Evolutionary conservation across 1,140 invertebrate genomes (phyloP).

Genomic region (Trichonephila inaurata): DNA sequence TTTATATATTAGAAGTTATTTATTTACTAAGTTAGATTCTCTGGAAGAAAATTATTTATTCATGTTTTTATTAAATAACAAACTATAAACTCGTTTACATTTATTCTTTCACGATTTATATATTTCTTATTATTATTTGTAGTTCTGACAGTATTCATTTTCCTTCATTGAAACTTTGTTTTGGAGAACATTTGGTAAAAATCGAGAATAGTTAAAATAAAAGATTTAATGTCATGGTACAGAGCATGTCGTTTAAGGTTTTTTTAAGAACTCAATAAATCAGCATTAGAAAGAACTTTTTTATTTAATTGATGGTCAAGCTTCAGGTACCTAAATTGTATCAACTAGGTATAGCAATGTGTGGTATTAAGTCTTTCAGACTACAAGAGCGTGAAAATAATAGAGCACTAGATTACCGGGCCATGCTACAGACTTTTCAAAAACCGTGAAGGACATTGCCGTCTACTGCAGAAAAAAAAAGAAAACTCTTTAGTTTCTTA

Average conservation of each 20-base stretch:
- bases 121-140: too few species aligned
- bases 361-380: not conserved
- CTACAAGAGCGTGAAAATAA: constrained; percentile 62
- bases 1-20: too few species aligned
- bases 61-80: too few species aligned
- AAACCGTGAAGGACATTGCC: constrained; percentile 4
- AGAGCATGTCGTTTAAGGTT: not conserved
- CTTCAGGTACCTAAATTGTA: constrained; percentile 6
- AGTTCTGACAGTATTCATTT: too few species aligned
- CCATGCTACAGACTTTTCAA: not conserved
- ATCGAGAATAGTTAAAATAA: too few species aligned
- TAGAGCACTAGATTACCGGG: constrained; percentile 64
- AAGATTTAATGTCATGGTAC: not conserved
- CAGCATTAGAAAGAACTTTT: not conserved
- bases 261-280: not conserved
- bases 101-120: too few species aligned
- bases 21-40: too few species aligned
- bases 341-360: not conserved
- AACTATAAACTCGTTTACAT: too few species aligned
- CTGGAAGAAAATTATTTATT: too few species aligned
- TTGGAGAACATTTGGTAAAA: too few species aligned
- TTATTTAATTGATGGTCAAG: constrained; percentile 14
- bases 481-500: not conserved
- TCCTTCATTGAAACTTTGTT: too few species aligned
- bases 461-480: not conserved